Evolutionary conservation across 1,140 invertebrate genomes (phyloP), one percentile per base, ranked within the genome.

Genomic region (Drosophila asahinai): DNA sequence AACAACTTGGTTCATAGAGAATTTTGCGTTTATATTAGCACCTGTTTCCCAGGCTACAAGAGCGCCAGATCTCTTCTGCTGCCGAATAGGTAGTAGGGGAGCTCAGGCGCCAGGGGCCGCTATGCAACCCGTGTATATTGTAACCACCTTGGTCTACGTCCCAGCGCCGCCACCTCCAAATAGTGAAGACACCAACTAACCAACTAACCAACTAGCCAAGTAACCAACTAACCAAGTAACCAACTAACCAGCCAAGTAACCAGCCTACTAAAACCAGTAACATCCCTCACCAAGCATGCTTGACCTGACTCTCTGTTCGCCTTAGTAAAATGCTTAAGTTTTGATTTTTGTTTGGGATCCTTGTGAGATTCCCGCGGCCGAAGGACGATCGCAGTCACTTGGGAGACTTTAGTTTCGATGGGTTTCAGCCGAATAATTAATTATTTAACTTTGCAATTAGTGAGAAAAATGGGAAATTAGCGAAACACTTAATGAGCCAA

Each of bases 1-100:
- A 40, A 66, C 49, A 86, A 90, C 81, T 90, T 90, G 86, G 86
- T 90, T 90, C 86, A 90, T 90, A 90, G 67, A 90, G 90, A 90
- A 83, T 90, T 90, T 90, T 90, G 70, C 86, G 86, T 90, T 90
- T 90, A 90, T 91, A 62, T 55, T 86, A 91, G 86, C 86, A 90
- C 86, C 76, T 76, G 82, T 86, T 86, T 86, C 83, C 86, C 86
- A 71, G 62, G 64, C 65, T 77, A 68, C 54, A 55, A 45, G 47
- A 61, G 59, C 60, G 65, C 65, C 87, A 76, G 61, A 65, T 60
- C 82, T 58, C 68, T 74, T 49, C 71, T 55, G 43, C 55, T 60
- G 51, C 57, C 17, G n/a, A 19, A 19, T 5, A 7, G 30, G 54
- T 38, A 73, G 36, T 19, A 71, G 67, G 9, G 67, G 70, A 19